Base-by-base conservation (phyloP, 2,797 vertebrate genomes). In the Dendrocincla tyrannina region DNA sequence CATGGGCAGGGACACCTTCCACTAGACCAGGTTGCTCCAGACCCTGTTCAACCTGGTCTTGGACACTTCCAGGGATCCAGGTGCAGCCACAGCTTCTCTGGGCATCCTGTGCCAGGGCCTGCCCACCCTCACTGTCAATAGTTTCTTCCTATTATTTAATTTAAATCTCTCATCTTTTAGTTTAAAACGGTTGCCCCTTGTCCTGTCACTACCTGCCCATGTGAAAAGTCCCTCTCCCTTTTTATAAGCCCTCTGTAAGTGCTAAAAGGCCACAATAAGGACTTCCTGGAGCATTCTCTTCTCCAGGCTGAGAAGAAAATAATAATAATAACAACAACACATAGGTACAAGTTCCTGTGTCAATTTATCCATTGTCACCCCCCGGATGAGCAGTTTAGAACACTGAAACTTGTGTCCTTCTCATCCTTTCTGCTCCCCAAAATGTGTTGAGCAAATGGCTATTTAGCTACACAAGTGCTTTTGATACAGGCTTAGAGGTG, bases 21-120 rank as follows among this genome's bases (percentile, higher is more conserved):
- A n/a, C 35, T 1, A 0, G 0, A 0, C 35, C 55, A 82, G 47
- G 7, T 0, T 74, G 12, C 32, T 69, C 41, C 35, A 55, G 47
- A 2, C 4, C 41, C 17, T 1, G 0, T 20, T 23, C 32, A 55
- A 0, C 11, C 16, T n/a, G 62, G 30, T 10, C 9, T 37, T 49
- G 49, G 13, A 12, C 70, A 42, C 5, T 69, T 3, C 35, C 56
- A 82, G 49, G 23, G 13, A 49, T 49, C 39, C 39, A 41, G 55
- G 27, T 2, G 10, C 41, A n/a, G 2, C 32, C 64, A 7, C 35
- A 63, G 2, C 13, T 28, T 16, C n/a, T 39, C 0, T 56, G 63
- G 3, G 2, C 4, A n/a, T 0, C 27, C 35, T 63, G 16, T 30
- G 28, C 44, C 44, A 35, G n/a, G 2, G 44, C 49, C 55, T 69